A percentile compares a stretch with the other conserved stretches of the same genome.
Evolutionary conservation across 2,797 vertebrate species (phyloP).

Genomic region (Bucorvus abyssinicus): DNA sequence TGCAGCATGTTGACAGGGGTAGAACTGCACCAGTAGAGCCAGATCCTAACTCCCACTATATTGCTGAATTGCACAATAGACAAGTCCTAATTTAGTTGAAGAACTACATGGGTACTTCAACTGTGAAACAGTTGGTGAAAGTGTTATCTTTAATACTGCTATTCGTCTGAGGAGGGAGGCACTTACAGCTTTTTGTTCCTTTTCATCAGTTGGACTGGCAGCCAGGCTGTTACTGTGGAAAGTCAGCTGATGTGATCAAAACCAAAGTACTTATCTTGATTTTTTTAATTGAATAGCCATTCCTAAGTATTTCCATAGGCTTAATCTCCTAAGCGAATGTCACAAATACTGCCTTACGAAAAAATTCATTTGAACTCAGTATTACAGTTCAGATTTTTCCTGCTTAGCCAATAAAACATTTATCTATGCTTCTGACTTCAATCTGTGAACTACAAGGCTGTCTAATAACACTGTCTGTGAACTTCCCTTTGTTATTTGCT

Average conservation of each 20-base stretch:
- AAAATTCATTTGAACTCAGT: background rate
- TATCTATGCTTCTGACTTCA: background rate
- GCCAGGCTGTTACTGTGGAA: constrained; percentile 13
- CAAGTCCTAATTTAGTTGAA: background rate
- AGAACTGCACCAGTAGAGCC: background rate
- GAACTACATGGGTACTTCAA: background rate
- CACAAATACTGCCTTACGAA: background rate
- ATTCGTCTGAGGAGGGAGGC: background rate
- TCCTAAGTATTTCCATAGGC: background rate
- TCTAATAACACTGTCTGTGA: background rate
- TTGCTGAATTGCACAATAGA: background rate
- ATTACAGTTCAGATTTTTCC: background rate
- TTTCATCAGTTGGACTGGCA: background rate
- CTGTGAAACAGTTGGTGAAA: background rate
- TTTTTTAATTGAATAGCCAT: background rate
- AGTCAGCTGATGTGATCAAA: background rate
- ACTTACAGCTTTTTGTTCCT: background rate
- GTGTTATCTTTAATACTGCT: background rate
- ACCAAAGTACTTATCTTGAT: background rate
- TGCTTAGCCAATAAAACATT: background rate
- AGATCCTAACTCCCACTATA: background rate
- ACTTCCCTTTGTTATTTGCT: background rate
- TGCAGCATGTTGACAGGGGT: background rate
- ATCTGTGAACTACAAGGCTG: background rate
- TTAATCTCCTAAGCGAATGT: background rate